phyloP scores from a whole-genome alignment of 1,140 invertebrate genomes.

The Macrocentrus cingulum region DNA sequence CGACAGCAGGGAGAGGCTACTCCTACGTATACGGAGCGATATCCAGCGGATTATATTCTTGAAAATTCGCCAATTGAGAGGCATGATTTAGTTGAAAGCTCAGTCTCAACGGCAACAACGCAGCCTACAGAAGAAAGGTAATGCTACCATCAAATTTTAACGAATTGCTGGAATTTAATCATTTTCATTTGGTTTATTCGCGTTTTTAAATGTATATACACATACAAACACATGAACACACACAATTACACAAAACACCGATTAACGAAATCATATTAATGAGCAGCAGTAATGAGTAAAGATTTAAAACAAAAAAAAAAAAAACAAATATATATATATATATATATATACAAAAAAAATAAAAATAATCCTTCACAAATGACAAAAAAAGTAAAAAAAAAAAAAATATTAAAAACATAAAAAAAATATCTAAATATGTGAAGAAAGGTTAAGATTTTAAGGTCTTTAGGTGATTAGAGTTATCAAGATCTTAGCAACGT shows the following conservation, averaged over 20 bases:
- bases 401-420: too few species aligned
- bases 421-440: too few species aligned
- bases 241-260: too few species aligned
- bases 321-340: too few species aligned
- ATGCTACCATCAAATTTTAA: conserved; percentile 36
- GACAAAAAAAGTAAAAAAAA: too few species aligned
- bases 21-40: conserved; percentile 48
- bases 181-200: neutral
- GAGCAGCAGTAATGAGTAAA: too few species aligned
- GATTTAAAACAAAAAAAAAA: too few species aligned
- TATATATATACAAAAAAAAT: too few species aligned
- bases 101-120: conserved; percentile 46
- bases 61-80: conserved; percentile 53
- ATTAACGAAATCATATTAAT: too few species aligned
- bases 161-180: neutral
- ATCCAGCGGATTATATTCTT: conserved; percentile 49
- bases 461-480: conserved; percentile 25
- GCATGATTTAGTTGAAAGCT: conserved; percentile 55
- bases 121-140: conserved; percentile 51
- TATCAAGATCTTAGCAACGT: conserved; percentile 37
- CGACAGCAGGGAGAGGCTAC: conserved; percentile 48
- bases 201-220: too few species aligned
- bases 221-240: too few species aligned
- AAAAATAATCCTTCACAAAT: too few species aligned
- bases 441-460: neutral